Evolutionary conservation across 2,797 vertebrate species (phyloP).

Genomic region (Sternarchorhynchus goeldii): DNA sequence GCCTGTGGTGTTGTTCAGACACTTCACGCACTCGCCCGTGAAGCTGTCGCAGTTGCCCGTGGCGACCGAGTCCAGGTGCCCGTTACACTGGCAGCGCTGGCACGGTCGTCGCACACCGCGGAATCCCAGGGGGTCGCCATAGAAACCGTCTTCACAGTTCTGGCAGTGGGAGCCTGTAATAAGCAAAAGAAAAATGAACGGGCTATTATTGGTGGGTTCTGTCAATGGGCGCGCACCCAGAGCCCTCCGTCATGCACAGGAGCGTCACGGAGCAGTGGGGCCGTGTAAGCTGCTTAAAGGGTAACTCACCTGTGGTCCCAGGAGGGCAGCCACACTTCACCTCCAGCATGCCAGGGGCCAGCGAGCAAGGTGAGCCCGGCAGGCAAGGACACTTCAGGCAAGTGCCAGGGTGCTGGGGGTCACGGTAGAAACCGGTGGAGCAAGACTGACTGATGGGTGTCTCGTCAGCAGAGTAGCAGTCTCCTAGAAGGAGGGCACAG

Average conservation of each 20-base stretch:
- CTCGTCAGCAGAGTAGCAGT: slow-evolving; percentile 89
- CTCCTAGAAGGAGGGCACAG: slow-evolving; percentile 70
- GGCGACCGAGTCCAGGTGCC: slow-evolving; percentile 73
- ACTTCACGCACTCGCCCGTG: slow-evolving; percentile 82
- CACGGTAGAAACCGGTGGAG: slow-evolving; percentile 78
- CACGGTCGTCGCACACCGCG: slow-evolving; percentile 71
- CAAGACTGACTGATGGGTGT: slow-evolving; percentile 72
- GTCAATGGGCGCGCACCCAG: too few relatives aligned
- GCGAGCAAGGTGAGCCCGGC: slow-evolving; percentile 74
- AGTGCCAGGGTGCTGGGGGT: slow-evolving; percentile 59
- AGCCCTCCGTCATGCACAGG: neutral
- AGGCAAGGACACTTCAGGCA: slow-evolving; percentile 84
- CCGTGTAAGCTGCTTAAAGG: neutral
- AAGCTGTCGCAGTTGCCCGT: slow-evolving; percentile 78
- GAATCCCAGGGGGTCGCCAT: slow-evolving; percentile 78
- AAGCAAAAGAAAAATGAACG: too few relatives aligned
- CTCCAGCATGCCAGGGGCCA: slow-evolving; percentile 63
- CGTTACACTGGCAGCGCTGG: slow-evolving; percentile 79
- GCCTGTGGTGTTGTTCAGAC: slow-evolving; percentile 77
- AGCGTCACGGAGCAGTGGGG: neutral
- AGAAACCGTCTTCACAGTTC: slow-evolving; percentile 84
- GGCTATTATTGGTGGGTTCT: too few relatives aligned
- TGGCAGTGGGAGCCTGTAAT: slow-evolving; percentile 81
- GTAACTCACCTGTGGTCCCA: slow-evolving; percentile 80
- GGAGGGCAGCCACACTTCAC: slow-evolving; percentile 81